A percentile compares a stretch with the other conserved stretches of the same genome.
These are phyloP conservation scores for Atractosteus spatula DNA, from an alignment of 2,113 vertebrate species.

Conservation along the genomic window DNA sequence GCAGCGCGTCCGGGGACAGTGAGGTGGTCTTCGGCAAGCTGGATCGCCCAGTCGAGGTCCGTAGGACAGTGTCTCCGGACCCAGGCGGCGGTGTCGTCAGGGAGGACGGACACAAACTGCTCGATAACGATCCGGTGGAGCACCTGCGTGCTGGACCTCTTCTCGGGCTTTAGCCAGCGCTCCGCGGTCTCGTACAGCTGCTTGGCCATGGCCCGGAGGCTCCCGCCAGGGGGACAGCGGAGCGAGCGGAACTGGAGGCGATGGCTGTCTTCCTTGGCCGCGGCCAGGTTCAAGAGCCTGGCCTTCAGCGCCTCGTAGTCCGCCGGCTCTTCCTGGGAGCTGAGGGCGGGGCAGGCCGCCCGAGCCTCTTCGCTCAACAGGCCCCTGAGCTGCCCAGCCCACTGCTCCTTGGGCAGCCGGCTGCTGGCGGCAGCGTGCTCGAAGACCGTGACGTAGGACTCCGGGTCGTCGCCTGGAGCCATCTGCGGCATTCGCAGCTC, in stretches of 20 bases:
- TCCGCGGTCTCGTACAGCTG: slow-evolving; percentile 12
- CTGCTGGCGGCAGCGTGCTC: background rate
- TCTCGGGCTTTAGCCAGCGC: slow-evolving; percentile 20
- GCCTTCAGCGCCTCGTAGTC: slow-evolving; percentile 8
- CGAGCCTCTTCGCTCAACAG: background rate
- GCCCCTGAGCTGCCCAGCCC: background rate
- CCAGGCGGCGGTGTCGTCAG: background rate
- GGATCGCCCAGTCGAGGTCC: slow-evolving; percentile 16
- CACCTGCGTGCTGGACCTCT: slow-evolving; percentile 3
- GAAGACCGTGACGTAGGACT: slow-evolving; percentile 13
- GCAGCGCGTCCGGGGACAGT: too few relatives aligned
- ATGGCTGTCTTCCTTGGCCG: background rate
- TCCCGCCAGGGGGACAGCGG: slow-evolving; percentile 10
- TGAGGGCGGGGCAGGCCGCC: background rate
- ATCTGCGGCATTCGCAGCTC: background rate
- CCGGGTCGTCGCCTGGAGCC: background rate
- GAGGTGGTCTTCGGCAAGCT: slow-evolving; percentile 14
- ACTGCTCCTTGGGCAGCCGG: slow-evolving; percentile 7
- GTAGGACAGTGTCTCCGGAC: slow-evolving; percentile 11
- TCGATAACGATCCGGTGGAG: slow-evolving; percentile 6
- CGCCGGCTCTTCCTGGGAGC: background rate
- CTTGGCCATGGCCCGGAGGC: background rate
- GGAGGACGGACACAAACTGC: slow-evolving; percentile 18
- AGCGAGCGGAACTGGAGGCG: slow-evolving; percentile 14
- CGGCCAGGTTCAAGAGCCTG: background rate